A percentile compares a stretch with the other conserved stretches of the same genome.
These are phyloP conservation scores for Plagodis dolabraria DNA, from an alignment of 2,888 invertebrate genomes.

Conservation along the genomic window DNA sequence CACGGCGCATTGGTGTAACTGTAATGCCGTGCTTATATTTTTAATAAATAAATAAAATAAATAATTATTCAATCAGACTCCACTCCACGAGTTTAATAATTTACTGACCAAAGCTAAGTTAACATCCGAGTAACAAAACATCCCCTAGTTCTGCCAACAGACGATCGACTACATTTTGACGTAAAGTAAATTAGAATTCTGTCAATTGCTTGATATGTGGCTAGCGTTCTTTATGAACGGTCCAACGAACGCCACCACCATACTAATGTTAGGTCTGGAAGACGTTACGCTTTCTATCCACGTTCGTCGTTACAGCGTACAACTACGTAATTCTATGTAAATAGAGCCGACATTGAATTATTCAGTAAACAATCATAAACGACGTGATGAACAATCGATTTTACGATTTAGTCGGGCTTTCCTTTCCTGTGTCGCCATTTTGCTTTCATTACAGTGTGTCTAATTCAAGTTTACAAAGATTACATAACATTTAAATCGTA, in stretches of 20 bases:
- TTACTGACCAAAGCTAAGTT: not conserved
- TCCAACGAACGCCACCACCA: constrained; percentile 12
- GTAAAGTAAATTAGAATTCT: constrained; percentile 13
- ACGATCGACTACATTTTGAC: constrained; percentile 4
- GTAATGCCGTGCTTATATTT: no score
- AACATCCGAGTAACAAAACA: constrained; percentile 2
- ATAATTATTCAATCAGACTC: no score
- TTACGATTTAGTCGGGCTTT: constrained; percentile 17
- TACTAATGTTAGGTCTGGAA: constrained; percentile 29
- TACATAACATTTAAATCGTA: no score
- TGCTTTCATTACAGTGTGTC: constrained; percentile 1
- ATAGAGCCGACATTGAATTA: constrained; percentile 42
- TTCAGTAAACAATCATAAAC: constrained; percentile 25
- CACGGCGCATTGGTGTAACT: no score
- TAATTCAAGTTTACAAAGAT: no score
- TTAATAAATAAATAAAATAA: no score
- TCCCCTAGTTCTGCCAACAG: not conserved
- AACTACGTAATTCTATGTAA: constrained; percentile 46
- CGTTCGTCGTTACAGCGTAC: constrained; percentile 52
- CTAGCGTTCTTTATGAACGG: constrained; percentile 14
- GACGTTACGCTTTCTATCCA: constrained; percentile 63
- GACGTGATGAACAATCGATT: constrained; percentile 23
- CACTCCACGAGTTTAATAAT: not conserved
- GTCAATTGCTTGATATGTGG: constrained; percentile 11
- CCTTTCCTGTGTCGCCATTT: constrained; percentile 2